Conservation (phyloP, 2,888 invertebrate genomes). For the Nysson spinosus region DNA sequence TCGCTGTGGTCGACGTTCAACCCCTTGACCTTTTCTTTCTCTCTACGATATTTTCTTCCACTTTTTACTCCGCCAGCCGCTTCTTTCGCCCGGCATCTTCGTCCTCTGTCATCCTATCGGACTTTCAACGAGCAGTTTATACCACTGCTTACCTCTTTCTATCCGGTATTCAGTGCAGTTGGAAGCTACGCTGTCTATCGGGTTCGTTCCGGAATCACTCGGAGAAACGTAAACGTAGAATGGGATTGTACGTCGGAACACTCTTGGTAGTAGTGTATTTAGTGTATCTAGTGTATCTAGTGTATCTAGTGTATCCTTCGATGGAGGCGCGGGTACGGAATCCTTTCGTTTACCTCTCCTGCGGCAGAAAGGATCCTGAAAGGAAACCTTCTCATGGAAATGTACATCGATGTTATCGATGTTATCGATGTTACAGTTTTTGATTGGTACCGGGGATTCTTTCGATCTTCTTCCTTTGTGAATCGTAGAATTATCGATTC, state of each 20-base stretch:
- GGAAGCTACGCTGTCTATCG: conserved; percentile 6
- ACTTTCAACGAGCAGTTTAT: conserved; percentile 67
- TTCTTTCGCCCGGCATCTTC: too few species aligned
- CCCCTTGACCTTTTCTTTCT: conserved; percentile 11
- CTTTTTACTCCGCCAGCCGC: background rate
- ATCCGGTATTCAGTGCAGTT: background rate
- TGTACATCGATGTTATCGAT: too few species aligned
- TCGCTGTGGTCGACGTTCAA: conserved; percentile 37
- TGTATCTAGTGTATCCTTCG: too few species aligned
- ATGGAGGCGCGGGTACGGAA: too few species aligned
- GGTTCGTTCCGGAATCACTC: conserved; percentile 22
- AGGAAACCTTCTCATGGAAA: background rate
- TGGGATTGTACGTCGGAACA: conserved; percentile 34
- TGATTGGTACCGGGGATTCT: too few species aligned
- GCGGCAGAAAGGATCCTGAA: background rate
- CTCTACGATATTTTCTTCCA: background rate
- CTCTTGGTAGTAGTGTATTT: too few species aligned
- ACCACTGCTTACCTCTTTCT: conserved; percentile 54
- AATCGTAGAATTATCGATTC: too few species aligned
- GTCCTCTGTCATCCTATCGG: conserved; percentile 50
- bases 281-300: too few species aligned
- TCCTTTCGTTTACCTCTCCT: conserved; percentile 14
- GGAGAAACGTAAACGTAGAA: conserved; percentile 23
- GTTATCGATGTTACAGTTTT: too few species aligned
- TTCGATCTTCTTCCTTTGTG: too few species aligned